A percentile compares a stretch with the other conserved stretches of the same genome.
These are phyloP conservation scores for Puffinus mauretanicus DNA, from an alignment of 2,113 vertebrate genomes.

Conservation along the genomic window DNA sequence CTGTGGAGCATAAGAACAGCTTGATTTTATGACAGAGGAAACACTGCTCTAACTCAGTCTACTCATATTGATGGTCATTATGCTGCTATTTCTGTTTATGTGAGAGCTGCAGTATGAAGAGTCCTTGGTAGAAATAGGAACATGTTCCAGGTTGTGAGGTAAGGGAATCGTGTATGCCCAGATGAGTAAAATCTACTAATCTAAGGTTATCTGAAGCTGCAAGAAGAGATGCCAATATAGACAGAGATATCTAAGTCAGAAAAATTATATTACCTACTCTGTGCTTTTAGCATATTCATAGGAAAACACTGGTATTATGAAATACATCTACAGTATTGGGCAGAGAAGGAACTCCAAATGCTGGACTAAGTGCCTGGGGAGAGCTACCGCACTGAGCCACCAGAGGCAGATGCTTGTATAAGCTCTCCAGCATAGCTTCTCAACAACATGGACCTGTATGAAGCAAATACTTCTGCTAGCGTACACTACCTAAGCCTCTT, in stretches of 20 bases:
- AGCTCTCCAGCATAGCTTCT: background rate
- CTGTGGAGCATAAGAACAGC: slow-evolving; percentile 27
- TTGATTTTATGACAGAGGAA: background rate
- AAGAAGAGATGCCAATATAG: background rate
- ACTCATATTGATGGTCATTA: background rate
- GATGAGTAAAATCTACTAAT: background rate
- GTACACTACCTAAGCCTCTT: background rate
- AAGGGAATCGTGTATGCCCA: background rate
- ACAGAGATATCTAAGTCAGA: background rate
- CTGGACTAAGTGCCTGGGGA: background rate
- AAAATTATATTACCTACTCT: background rate
- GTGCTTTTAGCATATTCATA: background rate
- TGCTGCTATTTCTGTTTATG: background rate
- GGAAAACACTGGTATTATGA: background rate
- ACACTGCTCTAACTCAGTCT: background rate
- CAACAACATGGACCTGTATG: background rate
- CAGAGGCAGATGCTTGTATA: background rate
- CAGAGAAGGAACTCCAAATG: background rate
- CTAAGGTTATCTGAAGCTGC: background rate
- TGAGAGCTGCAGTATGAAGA: background rate
- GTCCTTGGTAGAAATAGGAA: background rate
- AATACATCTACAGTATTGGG: background rate
- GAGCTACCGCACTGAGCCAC: background rate
- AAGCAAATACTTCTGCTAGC: background rate
- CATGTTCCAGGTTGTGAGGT: background rate